A percentile compares a stretch with the other conserved stretches of the same genome.
Evolutionary conservation across 2,113 vertebrate genomes (phyloP).

Genomic region (Butorides virescens): DNA sequence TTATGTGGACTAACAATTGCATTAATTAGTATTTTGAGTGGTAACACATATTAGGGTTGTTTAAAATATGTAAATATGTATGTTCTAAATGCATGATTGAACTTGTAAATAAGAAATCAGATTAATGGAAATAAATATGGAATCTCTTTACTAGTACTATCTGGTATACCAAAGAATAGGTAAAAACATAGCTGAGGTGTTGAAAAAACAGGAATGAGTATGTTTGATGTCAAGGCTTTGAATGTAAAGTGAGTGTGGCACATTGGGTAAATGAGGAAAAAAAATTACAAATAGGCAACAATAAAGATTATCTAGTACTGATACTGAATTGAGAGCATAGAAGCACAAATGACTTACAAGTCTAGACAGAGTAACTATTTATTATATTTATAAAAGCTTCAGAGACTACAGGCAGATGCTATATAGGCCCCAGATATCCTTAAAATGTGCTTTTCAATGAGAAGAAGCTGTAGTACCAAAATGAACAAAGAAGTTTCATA

Average conservation of each 20-base stretch:
- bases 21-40: background rate
- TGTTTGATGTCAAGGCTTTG: background rate
- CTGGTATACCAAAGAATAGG: background rate
- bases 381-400: background rate
- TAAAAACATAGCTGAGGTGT: background rate
- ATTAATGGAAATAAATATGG: background rate
- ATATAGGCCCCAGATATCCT: background rate
- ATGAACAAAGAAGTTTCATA: background rate
- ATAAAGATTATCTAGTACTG: background rate
- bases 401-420: background rate
- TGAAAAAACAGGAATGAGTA: background rate
- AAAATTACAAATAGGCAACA: background rate
- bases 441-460: background rate
- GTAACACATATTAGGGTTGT: background rate
- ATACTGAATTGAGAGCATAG: fast-evolving
- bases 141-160: background rate
- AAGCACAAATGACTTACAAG: background rate
- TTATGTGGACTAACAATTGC: background rate
- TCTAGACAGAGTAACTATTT: background rate
- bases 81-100: background rate
- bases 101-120: background rate
- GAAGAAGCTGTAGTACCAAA: background rate
- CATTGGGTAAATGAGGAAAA: background rate
- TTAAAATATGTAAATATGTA: background rate
- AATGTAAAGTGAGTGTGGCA: background rate